phyloP scores from a whole-genome alignment of 2,888 invertebrate genomes.

The Capitulum mitella region DNA sequence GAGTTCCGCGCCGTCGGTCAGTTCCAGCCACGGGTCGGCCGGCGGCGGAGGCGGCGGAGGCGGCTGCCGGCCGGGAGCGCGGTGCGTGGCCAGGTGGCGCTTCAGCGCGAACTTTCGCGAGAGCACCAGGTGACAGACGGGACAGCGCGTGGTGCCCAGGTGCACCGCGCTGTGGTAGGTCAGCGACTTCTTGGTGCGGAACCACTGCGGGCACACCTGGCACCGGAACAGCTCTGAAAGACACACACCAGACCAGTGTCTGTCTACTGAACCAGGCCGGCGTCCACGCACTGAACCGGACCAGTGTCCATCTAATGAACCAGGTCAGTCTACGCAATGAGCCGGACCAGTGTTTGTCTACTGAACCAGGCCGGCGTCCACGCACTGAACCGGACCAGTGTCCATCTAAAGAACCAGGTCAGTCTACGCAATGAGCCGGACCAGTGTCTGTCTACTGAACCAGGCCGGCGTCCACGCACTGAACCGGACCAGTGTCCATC shows the following conservation, averaged over 20 bases:
- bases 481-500: too few species aligned
- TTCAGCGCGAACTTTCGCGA: conserved; percentile 32
- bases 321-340: too few species aligned
- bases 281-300: too few species aligned
- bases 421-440: too few species aligned
- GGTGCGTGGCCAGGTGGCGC: conserved; percentile 42
- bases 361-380: too few species aligned
- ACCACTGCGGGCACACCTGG: conserved; percentile 33
- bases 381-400: too few species aligned
- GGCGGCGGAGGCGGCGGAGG: not conserved
- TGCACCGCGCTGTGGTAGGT: conserved; percentile 34
- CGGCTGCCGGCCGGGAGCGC: not conserved
- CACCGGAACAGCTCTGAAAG: conserved; percentile 31
- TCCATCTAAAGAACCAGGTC: too few species aligned
- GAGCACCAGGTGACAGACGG: conserved; percentile 32
- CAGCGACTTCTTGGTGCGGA: conserved; percentile 34
- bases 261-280: too few species aligned
- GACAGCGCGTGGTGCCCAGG: conserved; percentile 33
- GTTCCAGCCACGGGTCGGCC: not conserved
- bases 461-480: too few species aligned
- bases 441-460: too few species aligned
- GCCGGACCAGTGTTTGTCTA: too few species aligned
- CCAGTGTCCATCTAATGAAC: too few species aligned
- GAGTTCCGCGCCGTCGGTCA: not conserved
- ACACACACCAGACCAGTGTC: not conserved